These are phyloP conservation scores for Cheilosia pagana DNA, from an alignment of 2,888 invertebrate genomes.

Conservation along the genomic window DNA sequence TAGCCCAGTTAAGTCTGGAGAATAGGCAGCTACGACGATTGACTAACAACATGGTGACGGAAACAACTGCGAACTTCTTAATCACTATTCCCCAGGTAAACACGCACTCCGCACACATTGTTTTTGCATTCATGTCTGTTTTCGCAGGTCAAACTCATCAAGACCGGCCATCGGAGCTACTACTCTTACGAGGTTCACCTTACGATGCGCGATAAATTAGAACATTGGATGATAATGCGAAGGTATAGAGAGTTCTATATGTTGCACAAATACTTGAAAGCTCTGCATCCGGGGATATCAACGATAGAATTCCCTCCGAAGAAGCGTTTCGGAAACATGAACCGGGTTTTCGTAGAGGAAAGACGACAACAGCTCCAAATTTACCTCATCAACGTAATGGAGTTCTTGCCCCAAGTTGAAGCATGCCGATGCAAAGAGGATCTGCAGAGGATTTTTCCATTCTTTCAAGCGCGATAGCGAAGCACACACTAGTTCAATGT, in stretches of 20 bases:
- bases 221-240: constrained; percentile 98
- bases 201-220: constrained; percentile 84
- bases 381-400: constrained; percentile 93
- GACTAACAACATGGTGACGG: constrained; percentile 78
- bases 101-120: constrained; percentile 16
- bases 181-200: constrained; percentile 82
- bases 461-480: constrained; percentile 88
- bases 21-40: constrained; percentile 81
- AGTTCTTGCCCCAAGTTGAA: constrained; percentile 91
- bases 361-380: constrained; percentile 93
- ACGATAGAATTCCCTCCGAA: constrained; percentile 97
- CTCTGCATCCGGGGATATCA: constrained; percentile 92
- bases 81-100: constrained; percentile 81
- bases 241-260: constrained; percentile 96
- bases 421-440: constrained; percentile 90
- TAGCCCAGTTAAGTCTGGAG: constrained; percentile 81
- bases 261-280: constrained; percentile 90
- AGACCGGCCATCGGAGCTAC: constrained; percentile 75
- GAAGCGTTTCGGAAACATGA: constrained; percentile 96
- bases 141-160: constrained; percentile 78
- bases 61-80: constrained; percentile 79
- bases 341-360: constrained; percentile 93
- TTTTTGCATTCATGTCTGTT: background rate
- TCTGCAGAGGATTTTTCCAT: constrained; percentile 92
- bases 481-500: background rate